Evolutionary conservation across 2,888 invertebrate species (phyloP).

Genomic region (Drosophila hamatofila): DNA sequence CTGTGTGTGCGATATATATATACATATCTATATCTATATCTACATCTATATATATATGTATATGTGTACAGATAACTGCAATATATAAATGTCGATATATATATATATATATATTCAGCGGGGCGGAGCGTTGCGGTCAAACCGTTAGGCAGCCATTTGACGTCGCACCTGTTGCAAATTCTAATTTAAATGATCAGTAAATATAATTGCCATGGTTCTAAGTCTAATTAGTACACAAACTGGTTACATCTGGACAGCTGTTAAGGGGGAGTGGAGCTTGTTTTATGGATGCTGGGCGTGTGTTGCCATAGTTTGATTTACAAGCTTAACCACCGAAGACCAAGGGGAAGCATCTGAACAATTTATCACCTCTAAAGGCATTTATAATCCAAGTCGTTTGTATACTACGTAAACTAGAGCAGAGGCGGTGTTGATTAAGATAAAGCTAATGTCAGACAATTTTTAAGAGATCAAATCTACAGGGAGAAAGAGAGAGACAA

Average conservation of each 20-base stretch:
- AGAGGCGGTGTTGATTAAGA: not conserved
- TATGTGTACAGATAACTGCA: not conserved
- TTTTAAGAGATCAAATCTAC: not conserved
- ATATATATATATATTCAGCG: conserved; percentile 10
- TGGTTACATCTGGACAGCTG: conserved; percentile 51
- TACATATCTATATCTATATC: conserved; percentile 9
- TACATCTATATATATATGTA: conserved; percentile 2
- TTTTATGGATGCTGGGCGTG: conserved; percentile 13
- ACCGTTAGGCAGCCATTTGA: conserved; percentile 64
- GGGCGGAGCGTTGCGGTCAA: conserved; percentile 33
- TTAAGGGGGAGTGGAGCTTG: not conserved
- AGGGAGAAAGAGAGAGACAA: not conserved
- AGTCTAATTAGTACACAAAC: conserved; percentile 70
- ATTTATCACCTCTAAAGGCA: not conserved
- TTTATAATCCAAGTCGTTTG: not conserved
- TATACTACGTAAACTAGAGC: conserved; percentile 3
- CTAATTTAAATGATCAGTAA: conserved; percentile 71
- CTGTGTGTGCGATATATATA: conserved; percentile 37
- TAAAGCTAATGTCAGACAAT: not conserved
- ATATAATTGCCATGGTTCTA: conserved; percentile 62
- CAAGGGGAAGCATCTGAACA: conserved; percentile 4
- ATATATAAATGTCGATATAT: conserved; percentile 20
- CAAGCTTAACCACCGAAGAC: conserved; percentile 17
- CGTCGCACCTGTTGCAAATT: conserved; percentile 74
- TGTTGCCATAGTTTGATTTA: conserved; percentile 32